A percentile compares a stretch with the other conserved stretches of the same genome.
Evolutionary conservation across 2,113 vertebrate species (phyloP).

Genomic region (Osmerus eperlanus): DNA sequence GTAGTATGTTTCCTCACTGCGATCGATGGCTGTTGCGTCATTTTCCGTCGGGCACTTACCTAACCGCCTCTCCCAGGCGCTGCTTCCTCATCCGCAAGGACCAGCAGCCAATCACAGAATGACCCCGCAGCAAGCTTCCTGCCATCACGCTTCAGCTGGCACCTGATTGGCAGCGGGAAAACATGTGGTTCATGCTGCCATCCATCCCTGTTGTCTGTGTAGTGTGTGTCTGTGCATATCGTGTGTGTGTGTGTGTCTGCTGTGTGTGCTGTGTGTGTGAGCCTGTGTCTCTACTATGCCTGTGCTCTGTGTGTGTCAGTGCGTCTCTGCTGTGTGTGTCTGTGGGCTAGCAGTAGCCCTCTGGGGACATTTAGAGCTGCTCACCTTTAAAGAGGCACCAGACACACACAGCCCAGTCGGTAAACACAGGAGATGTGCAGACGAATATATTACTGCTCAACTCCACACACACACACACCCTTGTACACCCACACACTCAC

Average conservation of each 20-base stretch:
- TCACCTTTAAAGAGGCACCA: conserved; percentile 60
- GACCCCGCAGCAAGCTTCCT: conserved; percentile 33
- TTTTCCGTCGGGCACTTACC: conserved; percentile 48
- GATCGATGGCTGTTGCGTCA: conserved; percentile 61
- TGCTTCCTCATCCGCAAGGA: conserved; percentile 45
- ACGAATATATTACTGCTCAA: conserved; percentile 58
- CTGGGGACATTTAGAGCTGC: conserved; percentile 42
- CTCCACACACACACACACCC: conserved; percentile 9
- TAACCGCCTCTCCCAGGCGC: conserved; percentile 27
- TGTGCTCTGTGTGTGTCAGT: neutral
- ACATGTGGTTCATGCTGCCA: conserved; percentile 42
- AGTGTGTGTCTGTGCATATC: neutral
- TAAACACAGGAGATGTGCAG: conserved; percentile 67
- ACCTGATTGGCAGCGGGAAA: conserved; percentile 51
- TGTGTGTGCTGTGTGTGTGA: neutral
- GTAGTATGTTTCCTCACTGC: conserved; percentile 52
- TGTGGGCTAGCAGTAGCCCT: conserved; percentile 18
- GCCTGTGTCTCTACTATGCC: neutral
- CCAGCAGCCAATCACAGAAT: conserved; percentile 32
- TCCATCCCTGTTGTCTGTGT: conserved; percentile 15
- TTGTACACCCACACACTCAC: too few species aligned
- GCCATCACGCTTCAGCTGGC: conserved; percentile 43
- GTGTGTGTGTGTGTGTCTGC: neutral
- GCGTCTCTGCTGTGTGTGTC: conserved; percentile 12
- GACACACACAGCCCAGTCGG: conserved; percentile 43